phyloP scores from a whole-genome alignment of 2,113 vertebrate species.

The Eleginops maclovinus region DNA sequence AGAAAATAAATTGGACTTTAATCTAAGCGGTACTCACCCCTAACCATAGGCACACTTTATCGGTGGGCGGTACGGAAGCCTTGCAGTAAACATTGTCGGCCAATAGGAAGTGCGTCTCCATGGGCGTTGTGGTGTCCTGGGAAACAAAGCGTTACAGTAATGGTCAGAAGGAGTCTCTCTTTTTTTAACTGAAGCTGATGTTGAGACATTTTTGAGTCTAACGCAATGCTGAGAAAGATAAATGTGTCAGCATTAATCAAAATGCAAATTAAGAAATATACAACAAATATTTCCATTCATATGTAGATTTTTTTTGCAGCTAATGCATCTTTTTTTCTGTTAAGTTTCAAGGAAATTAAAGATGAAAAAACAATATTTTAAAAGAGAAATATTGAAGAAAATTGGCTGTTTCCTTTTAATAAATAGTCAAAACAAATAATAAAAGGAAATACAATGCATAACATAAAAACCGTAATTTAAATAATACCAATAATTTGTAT shows the following conservation, averaged over 20 bases:
- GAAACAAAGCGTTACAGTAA: constrained; percentile 14
- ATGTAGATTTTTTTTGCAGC: too few species aligned
- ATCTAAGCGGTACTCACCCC: constrained; percentile 88
- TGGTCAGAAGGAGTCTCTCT: not conserved
- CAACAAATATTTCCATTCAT: too few species aligned
- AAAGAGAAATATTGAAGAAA: too few species aligned
- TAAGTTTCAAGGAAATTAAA: too few species aligned
- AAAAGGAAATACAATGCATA: not conserved
- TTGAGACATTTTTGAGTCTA: too few species aligned
- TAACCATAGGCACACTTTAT: constrained; percentile 99
- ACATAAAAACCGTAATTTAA: not conserved
- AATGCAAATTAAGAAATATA: too few species aligned
- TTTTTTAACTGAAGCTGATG: too few species aligned
- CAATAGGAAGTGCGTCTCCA: constrained; percentile 97
- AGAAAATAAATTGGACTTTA: not conserved
- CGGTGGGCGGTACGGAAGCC: constrained; percentile 94
- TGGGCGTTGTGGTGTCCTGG: constrained; percentile 91
- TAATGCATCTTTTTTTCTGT: too few species aligned
- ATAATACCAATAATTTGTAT: not conserved
- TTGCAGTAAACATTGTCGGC: constrained; percentile 98
- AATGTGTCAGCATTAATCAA: too few species aligned
- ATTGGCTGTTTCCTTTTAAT: too few species aligned
- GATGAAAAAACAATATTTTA: too few species aligned
- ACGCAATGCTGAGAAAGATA: too few species aligned
- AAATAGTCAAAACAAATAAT: not conserved